A percentile compares a stretch with the other conserved stretches of the same genome.
Evolutionary conservation across 35 echinoderm and acorn worm species (phyloP).

Genomic region (Apostichopus californicus): DNA sequence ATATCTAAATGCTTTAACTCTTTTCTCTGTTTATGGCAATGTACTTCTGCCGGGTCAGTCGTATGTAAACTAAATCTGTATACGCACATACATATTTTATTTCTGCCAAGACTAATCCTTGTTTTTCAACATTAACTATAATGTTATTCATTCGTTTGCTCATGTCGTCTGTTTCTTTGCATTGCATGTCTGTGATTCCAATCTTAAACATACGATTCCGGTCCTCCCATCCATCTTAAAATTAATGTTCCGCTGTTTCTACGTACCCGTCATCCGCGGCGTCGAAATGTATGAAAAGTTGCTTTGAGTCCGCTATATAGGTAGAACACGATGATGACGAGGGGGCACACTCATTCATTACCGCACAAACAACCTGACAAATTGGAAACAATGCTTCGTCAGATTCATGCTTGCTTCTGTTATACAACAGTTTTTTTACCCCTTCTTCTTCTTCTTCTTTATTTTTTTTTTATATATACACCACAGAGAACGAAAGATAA

Average conservation of each 20-base stretch:
- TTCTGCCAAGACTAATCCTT: too few relatives aligned
- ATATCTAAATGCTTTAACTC: too few relatives aligned
- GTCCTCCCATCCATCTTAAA: conserved; percentile 32
- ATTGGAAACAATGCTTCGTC: conserved; percentile 23
- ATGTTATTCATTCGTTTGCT: background rate
- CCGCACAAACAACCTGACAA: conserved; percentile 42
- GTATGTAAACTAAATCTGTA: too few relatives aligned
- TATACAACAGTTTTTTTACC: background rate
- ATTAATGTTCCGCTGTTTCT: conserved; percentile 9
- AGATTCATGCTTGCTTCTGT: background rate
- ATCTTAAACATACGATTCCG: background rate
- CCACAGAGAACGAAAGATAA: background rate
- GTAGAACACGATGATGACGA: conserved; percentile 15
- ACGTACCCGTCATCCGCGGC: conserved; percentile 18
- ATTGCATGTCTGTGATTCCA: background rate
- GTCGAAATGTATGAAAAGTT: conserved; percentile 22
- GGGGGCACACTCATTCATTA: conserved; percentile 26
- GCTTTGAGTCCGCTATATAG: background rate
- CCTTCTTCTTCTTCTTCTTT: background rate
- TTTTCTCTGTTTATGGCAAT: too few relatives aligned
- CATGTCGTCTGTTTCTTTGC: background rate
- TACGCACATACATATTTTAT: too few relatives aligned
- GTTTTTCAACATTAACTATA: too few relatives aligned
- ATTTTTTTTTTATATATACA: background rate
- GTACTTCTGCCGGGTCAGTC: too few relatives aligned